Base-by-base conservation (phyloP, 2,113 vertebrate species). In the Bostrychus sinensis region DNA sequence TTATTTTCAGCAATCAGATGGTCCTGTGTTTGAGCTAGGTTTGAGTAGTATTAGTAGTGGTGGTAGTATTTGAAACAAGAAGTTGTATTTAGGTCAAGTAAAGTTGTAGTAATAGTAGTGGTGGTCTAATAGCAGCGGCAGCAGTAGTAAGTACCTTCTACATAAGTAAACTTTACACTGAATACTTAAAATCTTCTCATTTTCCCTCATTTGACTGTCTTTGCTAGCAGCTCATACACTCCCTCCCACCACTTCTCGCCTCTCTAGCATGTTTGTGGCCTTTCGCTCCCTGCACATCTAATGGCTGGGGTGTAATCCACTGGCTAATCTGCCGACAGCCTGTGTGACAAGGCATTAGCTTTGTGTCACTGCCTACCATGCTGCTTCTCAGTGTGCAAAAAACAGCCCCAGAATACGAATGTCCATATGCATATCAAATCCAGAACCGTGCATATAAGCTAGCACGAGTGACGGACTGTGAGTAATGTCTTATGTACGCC, bases 261-360 rank as follows among this genome's bases (percentile, higher is more conserved):
- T 73, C 70, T 75, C 79, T 80, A 66, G 84, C 75, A 80, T 87
- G 84, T 87, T 88, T 89, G 87, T 85, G 88, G 85, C 80, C 90
- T 91, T 88, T 90, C 83, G 67, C 85, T 88, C 81, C 55, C 74
- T 86, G 89, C 89, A 86, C 87, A 87, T 91, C 86, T 90, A 90
- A 92, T 91, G 89, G 86, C 86, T 89, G 76, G 82, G 86, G 87
- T 91, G 90, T 91, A 91, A 91, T 91, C 89, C 90, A 91, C 88
- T 90, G 88, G 89, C 89, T 92, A 92, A 92, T 92, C 90, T 92
- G 85, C 88, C 88, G 90, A 91, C 91, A 91, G 90, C 86, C 86
- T 89, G 88, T 91, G 89, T 91, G 89, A 91, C 89, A 92, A 89
- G 86, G 89, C 86, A 92, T 92, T 91, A 92, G 90, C 89, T 90